A percentile compares a stretch with the other conserved stretches of the same genome.
These are phyloP conservation scores for Drosophila paranaensis DNA, from an alignment of 2,888 invertebrate species.

Conservation along the genomic window DNA sequence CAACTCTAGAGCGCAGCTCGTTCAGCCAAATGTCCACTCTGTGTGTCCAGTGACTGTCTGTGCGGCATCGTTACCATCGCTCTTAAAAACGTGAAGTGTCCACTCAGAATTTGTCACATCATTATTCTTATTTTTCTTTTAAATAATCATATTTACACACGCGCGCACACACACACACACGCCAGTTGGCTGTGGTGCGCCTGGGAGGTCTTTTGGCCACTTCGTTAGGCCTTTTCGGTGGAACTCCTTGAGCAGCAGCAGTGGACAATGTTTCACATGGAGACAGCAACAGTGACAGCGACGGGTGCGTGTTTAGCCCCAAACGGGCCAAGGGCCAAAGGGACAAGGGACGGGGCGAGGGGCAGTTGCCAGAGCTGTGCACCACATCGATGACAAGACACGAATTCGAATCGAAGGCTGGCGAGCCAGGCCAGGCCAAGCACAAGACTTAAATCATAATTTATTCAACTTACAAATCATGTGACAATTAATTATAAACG, in stretches of 20 bases:
- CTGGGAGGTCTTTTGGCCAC: constrained; percentile 71
- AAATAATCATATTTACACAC: constrained; percentile 61
- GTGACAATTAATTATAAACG: constrained; percentile 21
- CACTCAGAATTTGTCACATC: constrained; percentile 81
- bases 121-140: constrained; percentile 81
- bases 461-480: constrained; percentile 31
- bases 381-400: constrained; percentile 24
- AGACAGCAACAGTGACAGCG: constrained; percentile 46
- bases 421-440: not conserved
- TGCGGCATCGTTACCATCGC: constrained; percentile 35
- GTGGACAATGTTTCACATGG: constrained; percentile 70
- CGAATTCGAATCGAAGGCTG: constrained; percentile 10
- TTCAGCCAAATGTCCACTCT: constrained; percentile 53
- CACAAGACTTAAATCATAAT: constrained; percentile 8
- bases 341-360: too few relatives aligned
- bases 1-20: constrained; percentile 30
- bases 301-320: constrained; percentile 16
- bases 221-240: constrained; percentile 70
- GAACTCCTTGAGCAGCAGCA: constrained; percentile 61
- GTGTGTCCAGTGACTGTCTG: constrained; percentile 36
- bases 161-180: constrained; percentile 11
- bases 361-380: not conserved
- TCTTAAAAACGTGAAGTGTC: constrained; percentile 68
- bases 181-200: constrained; percentile 32
- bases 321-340: not conserved